Percentiles rank a stretch among this genome's conserved stretches.
Conservation (phyloP, 2,888 invertebrate genomes). For the Aleiodes alternator region DNA sequence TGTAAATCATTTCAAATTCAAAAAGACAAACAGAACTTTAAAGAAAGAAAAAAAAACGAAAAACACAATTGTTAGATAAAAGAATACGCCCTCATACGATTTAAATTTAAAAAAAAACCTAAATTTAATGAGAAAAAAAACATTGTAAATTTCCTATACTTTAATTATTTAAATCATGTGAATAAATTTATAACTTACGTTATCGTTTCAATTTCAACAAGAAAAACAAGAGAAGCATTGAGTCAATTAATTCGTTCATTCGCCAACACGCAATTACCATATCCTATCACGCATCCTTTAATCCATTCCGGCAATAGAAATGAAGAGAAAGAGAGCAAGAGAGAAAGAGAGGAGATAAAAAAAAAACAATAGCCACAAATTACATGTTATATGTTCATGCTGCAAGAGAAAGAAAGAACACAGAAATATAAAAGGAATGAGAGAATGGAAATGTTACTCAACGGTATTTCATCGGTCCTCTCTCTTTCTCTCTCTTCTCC, state of each 20-base stretch:
- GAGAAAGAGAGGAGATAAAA: background rate
- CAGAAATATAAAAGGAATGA: background rate
- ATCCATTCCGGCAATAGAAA: conserved; percentile 32
- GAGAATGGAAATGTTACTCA: conserved; percentile 23
- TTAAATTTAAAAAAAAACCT: conserved; percentile 43
- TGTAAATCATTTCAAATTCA: conserved; percentile 45
- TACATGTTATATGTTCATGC: conserved; percentile 21
- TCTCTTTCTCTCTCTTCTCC: background rate
- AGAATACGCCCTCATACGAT: conserved; percentile 37
- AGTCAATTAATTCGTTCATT: conserved; percentile 45
- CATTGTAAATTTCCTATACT: conserved; percentile 71
- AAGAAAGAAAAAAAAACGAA: conserved; percentile 40
- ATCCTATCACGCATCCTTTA: conserved; percentile 34
- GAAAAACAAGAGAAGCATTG: conserved; percentile 13
- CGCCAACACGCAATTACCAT: conserved; percentile 38
- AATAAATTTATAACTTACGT: conserved; percentile 76
- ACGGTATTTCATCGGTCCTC: conserved; percentile 13
- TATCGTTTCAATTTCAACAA: conserved; percentile 70
- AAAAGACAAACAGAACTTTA: conserved; percentile 40
- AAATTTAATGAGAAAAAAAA: conserved; percentile 42
- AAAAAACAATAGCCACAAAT: conserved; percentile 36
- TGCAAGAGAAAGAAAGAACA: background rate
- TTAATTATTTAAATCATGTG: conserved; percentile 75
- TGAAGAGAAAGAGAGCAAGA: conserved; percentile 17
- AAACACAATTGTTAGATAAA: conserved; percentile 37